These are phyloP conservation scores for Macaca fascicularis DNA, from an alignment of 2,113 vertebrate genomes.

Conservation along the genomic window T2T-MFA8v1.1 NC_088381.1:152900501-152901000, in stretches of 20 bases:
- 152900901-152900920: background rate
- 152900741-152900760: background rate
- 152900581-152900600: background rate
- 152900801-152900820: background rate
- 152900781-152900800: background rate
- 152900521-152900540: background rate
- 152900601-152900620: background rate
- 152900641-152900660: background rate
- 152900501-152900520: background rate
- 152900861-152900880: background rate
- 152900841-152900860: background rate
- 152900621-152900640: background rate
- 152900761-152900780: background rate
- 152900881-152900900: background rate
- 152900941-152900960: background rate
- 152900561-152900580: background rate
- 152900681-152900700: background rate
- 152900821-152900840: background rate
- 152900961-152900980: background rate
- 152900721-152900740: background rate
- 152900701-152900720: background rate
- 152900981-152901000: background rate
- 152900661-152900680: background rate
- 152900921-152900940: background rate
- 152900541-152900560: slow-evolving; percentile 30